Evolutionary conservation across 2,888 invertebrate species (phyloP), one percentile per base, ranked within the genome.

Genomic region (Eurytoma adleriae): DNA sequence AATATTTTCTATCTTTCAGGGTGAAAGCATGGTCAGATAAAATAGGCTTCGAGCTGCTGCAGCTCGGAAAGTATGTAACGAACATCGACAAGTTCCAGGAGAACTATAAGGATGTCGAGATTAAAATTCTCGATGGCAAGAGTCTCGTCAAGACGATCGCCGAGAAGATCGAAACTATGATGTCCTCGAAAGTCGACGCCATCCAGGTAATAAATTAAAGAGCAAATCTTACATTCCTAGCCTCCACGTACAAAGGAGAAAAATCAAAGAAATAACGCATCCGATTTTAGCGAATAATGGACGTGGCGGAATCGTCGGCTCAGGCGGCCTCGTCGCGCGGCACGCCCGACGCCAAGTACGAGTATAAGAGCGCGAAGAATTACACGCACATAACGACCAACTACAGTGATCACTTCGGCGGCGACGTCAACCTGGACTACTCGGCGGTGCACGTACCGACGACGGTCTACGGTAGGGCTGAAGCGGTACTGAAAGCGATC

Each of bases 361-460:
- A 77, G 1, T 92, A 90, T 81, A 80, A 86, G 3, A 88, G 90
- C 70, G 90, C 90, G 1, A 91, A 91, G 79, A 86, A 89, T 68
- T 87, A 86, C 78, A 86, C 94, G 18, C 93, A 93, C 85, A 93
- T 95, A 82, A 93, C 94, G 68, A 91, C 96, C 81, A 93, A 93
- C 80, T 93, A 93, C 84, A 95, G 95, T 89, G 91, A 93, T 54
- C 96, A 96, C 88, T 97, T 97, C 91, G 95, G 95, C 84, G 94
- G 96, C 2, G 74, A 83, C 2, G 90, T 91, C 2, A 97, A 96
- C 89, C 93, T 94, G 59, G 95, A 94, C 88, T 93, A 95, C 89
- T 97, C 97, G 88, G 96, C 97, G 83, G 97, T 98, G 61, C 98
- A 98, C 90, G 97, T 99, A 68, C 98, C 99, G 52, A 98, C 98